phyloP scores from a whole-genome alignment of 2,113 vertebrate genomes.

The Balaenoptera acutorostrata region DNA sequence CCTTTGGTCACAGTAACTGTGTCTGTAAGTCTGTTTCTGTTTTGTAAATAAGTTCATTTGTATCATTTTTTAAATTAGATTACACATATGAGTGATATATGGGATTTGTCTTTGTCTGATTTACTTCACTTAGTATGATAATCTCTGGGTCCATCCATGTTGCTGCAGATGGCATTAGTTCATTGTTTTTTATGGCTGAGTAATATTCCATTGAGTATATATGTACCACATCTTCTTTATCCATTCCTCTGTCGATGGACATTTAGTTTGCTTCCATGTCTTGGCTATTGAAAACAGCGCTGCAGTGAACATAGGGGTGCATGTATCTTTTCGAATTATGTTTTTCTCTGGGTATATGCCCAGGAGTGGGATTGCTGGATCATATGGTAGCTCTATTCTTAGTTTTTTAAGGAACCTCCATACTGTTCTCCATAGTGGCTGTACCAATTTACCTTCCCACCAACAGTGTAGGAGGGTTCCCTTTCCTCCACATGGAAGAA shows the following conservation, averaged over 20 bases:
- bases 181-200: background rate
- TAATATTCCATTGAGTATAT: background rate
- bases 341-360: background rate
- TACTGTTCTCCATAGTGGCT: background rate
- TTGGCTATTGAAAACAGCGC: rapidly evolving
- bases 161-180: background rate
- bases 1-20: background rate
- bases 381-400: background rate
- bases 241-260: background rate
- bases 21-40: background rate
- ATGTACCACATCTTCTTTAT: background rate
- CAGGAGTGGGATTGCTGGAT: background rate
- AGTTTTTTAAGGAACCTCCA: background rate
- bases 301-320: background rate
- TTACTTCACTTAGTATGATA: background rate
- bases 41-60: background rate
- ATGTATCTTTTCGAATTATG: background rate
- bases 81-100: background rate
- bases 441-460: background rate
- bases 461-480: background rate
- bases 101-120: background rate
- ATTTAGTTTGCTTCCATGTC: background rate
- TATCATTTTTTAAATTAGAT: background rate
- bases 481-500: background rate
- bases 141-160: background rate